phyloP scores from a whole-genome alignment of 2,113 vertebrate genomes.

The Gopherus evgoodei region DNA sequence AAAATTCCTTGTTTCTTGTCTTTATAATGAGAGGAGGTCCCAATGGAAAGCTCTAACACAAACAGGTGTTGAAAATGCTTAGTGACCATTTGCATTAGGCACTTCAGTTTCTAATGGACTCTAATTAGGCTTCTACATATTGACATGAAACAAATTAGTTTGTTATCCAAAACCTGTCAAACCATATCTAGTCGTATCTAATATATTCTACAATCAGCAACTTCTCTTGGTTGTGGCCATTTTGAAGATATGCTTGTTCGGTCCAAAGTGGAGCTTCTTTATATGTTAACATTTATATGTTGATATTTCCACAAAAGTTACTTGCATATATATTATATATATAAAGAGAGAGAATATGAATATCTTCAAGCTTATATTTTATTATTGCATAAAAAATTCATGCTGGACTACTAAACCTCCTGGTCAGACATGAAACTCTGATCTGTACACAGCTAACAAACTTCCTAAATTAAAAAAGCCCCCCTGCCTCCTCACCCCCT shows the following conservation, averaged over 20 bases:
- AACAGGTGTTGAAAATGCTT: fast-evolving
- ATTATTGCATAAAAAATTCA: background rate
- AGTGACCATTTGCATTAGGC: background rate
- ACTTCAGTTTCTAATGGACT: background rate
- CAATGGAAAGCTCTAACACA: background rate
- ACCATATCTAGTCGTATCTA: background rate
- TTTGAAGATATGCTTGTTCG: background rate
- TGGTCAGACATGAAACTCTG: background rate
- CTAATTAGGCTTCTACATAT: background rate
- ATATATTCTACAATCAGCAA: background rate
- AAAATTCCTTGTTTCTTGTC: background rate
- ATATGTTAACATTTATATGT: background rate
- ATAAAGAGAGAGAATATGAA: background rate
- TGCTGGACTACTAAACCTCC: background rate
- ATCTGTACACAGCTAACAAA: background rate
- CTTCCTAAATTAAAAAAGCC: background rate
- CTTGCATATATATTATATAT: background rate
- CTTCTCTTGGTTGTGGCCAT: background rate
- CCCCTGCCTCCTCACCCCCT: background rate
- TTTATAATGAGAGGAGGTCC: background rate
- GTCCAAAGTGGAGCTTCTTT: background rate
- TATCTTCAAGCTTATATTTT: background rate
- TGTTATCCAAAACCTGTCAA: background rate
- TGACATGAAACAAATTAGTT: background rate
- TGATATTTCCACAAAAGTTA: background rate